Evolutionary conservation across 2,888 invertebrate genomes (phyloP).

Genomic region (Eristalis pertinax): DNA sequence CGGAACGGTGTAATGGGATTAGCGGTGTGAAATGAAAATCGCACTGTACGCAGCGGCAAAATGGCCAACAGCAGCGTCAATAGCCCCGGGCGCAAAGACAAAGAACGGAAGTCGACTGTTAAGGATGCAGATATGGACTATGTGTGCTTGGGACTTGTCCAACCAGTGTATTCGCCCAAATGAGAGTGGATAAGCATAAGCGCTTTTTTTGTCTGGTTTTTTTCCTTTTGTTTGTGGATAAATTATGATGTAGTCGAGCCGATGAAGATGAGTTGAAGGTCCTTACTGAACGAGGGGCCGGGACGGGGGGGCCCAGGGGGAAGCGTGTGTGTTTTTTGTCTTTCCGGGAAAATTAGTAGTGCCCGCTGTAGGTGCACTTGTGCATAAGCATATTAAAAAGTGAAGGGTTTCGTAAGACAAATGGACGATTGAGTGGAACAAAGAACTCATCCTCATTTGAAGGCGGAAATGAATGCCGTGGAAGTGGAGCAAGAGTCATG

Average conservation of each 20-base stretch:
- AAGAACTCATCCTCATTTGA: not conserved
- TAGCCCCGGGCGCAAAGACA: slow-evolving; percentile 57
- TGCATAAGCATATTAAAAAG: slow-evolving; percentile 19
- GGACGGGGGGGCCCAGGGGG: no score
- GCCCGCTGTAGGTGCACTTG: slow-evolving; percentile 22
- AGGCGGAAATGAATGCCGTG: not conserved
- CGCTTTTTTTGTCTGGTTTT: slow-evolving; percentile 11
- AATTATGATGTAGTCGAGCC: not conserved
- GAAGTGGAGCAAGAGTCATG: not conserved
- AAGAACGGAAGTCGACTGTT: slow-evolving; percentile 72
- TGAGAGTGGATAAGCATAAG: slow-evolving; percentile 58
- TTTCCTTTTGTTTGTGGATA: not conserved
- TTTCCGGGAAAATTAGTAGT: slow-evolving; percentile 22
- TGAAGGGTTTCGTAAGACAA: not conserved
- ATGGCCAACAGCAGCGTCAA: slow-evolving; percentile 67
- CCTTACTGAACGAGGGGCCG: not conserved
- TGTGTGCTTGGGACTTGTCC: not conserved
- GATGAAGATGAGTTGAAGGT: slow-evolving; percentile 57
- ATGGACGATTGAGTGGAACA: not conserved
- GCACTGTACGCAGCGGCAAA: slow-evolving; percentile 61
- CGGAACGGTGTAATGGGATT: slow-evolving; percentile 38
- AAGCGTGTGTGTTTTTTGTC: not conserved
- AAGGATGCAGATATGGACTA: slow-evolving; percentile 60
- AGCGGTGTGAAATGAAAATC: slow-evolving; percentile 68
- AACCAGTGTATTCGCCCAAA: slow-evolving; percentile 30